Evolutionary conservation across 2,797 vertebrate species (phyloP).

Genomic region (Leptoclinus maculatus): DNA sequence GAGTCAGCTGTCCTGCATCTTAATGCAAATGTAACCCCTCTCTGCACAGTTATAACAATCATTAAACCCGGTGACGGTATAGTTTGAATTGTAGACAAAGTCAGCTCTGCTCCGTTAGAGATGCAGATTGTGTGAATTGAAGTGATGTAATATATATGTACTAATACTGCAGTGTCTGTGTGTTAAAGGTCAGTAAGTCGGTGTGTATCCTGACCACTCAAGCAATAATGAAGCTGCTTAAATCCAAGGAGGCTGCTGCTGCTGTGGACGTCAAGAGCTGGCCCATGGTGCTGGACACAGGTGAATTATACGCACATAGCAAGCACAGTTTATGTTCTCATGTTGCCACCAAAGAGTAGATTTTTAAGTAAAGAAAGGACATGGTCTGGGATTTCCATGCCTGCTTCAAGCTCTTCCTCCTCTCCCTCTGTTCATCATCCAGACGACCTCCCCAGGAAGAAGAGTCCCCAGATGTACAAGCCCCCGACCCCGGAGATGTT

Average conservation of each 20-base stretch:
- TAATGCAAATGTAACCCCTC: not conserved
- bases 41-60: not conserved
- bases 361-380: not conserved
- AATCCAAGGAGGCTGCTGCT: conserved; percentile 94
- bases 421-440: conserved; percentile 11
- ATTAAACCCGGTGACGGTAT: not conserved
- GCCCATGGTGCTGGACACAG: conserved; percentile 95
- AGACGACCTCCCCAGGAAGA: conserved; percentile 97
- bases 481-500: conserved; percentile 92
- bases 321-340: not conserved
- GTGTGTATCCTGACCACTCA: conserved; percentile 96
- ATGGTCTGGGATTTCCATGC: not conserved
- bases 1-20: not conserved
- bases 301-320: conserved; percentile 65
- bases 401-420: not conserved
- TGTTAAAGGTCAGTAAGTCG: conserved; percentile 93
- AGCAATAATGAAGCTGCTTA: conserved; percentile 95
- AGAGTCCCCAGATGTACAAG: conserved; percentile 89
- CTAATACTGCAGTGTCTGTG: conserved; percentile 41
- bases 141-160: not conserved
- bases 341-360: not conserved
- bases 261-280: conserved; percentile 94
- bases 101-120: not conserved
- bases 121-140: not conserved
- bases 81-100: not conserved